A percentile compares a stretch with the other conserved stretches of the same genome.
Evolutionary conservation across 2,888 invertebrate genomes (phyloP).

Genomic region (Chymomyza amoena): DNA sequence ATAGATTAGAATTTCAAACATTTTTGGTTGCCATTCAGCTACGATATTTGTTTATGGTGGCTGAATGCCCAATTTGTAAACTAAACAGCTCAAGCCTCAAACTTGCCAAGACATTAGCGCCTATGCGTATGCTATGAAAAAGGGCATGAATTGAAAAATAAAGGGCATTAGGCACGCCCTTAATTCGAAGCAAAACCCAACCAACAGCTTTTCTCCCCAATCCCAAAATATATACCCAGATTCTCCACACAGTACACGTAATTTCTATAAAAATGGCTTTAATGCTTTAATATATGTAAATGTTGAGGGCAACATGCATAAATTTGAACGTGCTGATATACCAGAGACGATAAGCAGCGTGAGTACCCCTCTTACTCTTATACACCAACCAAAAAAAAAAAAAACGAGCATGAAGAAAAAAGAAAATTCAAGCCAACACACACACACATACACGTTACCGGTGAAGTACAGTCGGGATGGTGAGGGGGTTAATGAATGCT

Average conservation of each 20-base stretch:
- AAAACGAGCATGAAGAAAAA: constrained; percentile 32
- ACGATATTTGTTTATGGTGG: constrained; percentile 19
- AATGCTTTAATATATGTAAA: neutral
- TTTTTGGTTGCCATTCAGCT: constrained; percentile 33
- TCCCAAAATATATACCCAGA: neutral
- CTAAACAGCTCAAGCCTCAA: neutral
- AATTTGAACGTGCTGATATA: constrained; percentile 6
- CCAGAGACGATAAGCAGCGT: neutral
- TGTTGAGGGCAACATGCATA: neutral
- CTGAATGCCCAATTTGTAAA: constrained; percentile 31
- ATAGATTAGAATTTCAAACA: constrained; percentile 65
- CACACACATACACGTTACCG: constrained; percentile 6
- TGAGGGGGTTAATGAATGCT: constrained; percentile 46
- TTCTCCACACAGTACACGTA: neutral
- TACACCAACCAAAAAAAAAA: too few species aligned
- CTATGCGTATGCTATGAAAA: neutral
- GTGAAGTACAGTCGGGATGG: neutral
- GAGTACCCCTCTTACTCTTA: constrained; percentile 13
- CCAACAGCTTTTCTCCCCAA: neutral
- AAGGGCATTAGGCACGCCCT: constrained; percentile 1
- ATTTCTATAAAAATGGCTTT: neutral
- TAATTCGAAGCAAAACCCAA: neutral
- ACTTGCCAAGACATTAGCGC: constrained; percentile 42
- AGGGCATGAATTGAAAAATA: neutral
- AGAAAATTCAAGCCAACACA: constrained; percentile 5